A percentile compares a stretch with the other conserved stretches of the same genome.
These are phyloP conservation scores for Hybognathus amarus DNA, from an alignment of 2,797 vertebrate genomes.

Conservation along the genomic window DNA sequence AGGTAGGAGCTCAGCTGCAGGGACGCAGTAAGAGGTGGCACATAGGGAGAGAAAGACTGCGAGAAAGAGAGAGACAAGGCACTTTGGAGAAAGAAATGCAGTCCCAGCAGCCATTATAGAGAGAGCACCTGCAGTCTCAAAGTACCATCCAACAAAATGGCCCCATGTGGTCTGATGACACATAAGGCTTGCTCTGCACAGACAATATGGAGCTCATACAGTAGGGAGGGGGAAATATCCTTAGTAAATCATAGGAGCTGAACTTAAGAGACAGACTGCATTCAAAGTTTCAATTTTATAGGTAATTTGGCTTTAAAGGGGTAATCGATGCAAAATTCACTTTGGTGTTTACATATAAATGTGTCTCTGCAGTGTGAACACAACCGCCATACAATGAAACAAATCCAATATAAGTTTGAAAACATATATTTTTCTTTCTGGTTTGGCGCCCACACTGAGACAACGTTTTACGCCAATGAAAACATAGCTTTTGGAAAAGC, in stretches of 20 bases:
- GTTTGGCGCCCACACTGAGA: too few relatives aligned
- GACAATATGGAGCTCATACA: conserved; percentile 26
- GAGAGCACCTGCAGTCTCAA: conserved; percentile 69
- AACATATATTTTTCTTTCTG: too few relatives aligned
- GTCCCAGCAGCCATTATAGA: conserved; percentile 67
- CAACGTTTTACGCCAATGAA: too few relatives aligned
- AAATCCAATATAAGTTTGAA: too few relatives aligned
- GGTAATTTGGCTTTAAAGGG: not conserved
- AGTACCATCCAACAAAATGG: conserved; percentile 75
- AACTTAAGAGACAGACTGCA: not conserved
- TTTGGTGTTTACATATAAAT: too few relatives aligned
- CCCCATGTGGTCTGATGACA: conserved; percentile 57
- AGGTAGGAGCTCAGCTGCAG: conserved; percentile 45
- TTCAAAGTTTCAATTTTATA: conserved; percentile 8
- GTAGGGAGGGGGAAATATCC: not conserved
- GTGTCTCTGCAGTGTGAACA: too few relatives aligned
- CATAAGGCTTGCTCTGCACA: conserved; percentile 35
- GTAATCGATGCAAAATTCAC: too few relatives aligned
- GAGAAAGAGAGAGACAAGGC: conserved; percentile 47
- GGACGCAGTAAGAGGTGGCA: conserved; percentile 42
- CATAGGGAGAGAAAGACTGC: conserved; percentile 40
- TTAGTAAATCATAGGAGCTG: not conserved
- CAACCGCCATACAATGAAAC: too few relatives aligned
- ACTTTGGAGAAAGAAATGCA: conserved; percentile 67
- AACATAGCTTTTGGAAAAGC: too few relatives aligned